Base-by-base conservation (phyloP, 2,888 invertebrate genomes). In the Catocala sponsa region DNA sequence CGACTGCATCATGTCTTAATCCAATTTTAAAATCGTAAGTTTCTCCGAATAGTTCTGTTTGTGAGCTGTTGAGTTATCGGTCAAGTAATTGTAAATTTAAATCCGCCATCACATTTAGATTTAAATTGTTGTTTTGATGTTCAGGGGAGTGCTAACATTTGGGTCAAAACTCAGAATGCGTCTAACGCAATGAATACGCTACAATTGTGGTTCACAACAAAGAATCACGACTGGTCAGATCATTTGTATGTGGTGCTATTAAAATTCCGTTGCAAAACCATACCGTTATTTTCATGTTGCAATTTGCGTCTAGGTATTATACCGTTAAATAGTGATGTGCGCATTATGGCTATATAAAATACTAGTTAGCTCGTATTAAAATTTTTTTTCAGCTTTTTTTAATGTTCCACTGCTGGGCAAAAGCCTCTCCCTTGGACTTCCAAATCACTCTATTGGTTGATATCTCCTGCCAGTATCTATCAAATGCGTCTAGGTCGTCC, bases 221-320 rank as follows among this genome's bases (percentile, higher is more conserved):
- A 68, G 62, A 57, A 62, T 55, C 68, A 57, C 52, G 55, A 56
- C 67, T 57, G 57, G 43, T 59, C 68, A 60, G 59, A 71, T 68
- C 59, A 65, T 69, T 72, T 69, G 53, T 65, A 59, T 76, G 61
- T 64, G 54, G 72, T 61, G 59, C 62, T 68, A 68, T 74, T 74
- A 65, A 70, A 69, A 70, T 56, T 75, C 65, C 66, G 74, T 74
- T 73, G 72, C 72, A 68, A 74, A 69, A 70, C 65, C 62, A 55
- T 70, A 72, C 77, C 76, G 69, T 70, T 68, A 71, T 58, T 59
- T 66, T 64, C 65, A 66, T 66, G 70, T 71, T 77, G 82, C 65
- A 81, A 78, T 70, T 70, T 65, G 44, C 62, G 54, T 72, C 50
- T 56, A 50, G 55, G 57, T 49, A 58, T 25, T 44, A 72, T 62